Conservation (phyloP, 2,113 vertebrate species). For the Nematolebias whitei region DNA sequence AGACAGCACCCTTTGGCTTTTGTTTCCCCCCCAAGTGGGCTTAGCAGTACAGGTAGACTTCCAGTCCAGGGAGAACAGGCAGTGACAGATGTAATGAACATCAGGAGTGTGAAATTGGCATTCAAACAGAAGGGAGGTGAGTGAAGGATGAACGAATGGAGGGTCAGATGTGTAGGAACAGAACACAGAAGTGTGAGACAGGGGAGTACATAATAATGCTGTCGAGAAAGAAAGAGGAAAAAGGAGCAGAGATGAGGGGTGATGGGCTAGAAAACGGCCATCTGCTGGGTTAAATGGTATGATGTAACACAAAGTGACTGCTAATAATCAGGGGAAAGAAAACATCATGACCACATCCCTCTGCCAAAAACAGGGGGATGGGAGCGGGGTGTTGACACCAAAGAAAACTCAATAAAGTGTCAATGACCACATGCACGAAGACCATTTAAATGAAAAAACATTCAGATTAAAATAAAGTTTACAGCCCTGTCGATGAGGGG, state of each 20-base stretch:
- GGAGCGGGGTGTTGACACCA: conserved; percentile 8
- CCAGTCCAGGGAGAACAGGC: conserved; percentile 24
- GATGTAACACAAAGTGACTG: conserved; percentile 64
- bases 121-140: conserved; percentile 37
- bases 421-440: conserved; percentile 38
- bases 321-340: conserved; percentile 42
- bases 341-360: conserved; percentile 26
- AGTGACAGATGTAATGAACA: conserved; percentile 50
- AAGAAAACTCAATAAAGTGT: conserved; percentile 38
- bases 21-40: not conserved
- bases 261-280: conserved; percentile 73
- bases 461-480: conserved; percentile 61
- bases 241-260: conserved; percentile 53
- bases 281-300: conserved; percentile 65
- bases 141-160: conserved; percentile 29
- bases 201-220: conserved; percentile 70
- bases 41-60: conserved; percentile 49
- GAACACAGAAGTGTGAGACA: conserved; percentile 62
- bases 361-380: conserved; percentile 18
- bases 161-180: conserved; percentile 45
- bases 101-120: conserved; percentile 66
- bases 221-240: conserved; percentile 38
- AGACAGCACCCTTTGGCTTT: not conserved
- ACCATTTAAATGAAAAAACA: conserved; percentile 23
- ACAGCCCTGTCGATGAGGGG: conserved; percentile 57